A percentile compares a stretch with the other conserved stretches of the same genome.
Evolutionary conservation across 2,797 vertebrate species (phyloP).

Genomic region (Halcyon badia): DNA sequence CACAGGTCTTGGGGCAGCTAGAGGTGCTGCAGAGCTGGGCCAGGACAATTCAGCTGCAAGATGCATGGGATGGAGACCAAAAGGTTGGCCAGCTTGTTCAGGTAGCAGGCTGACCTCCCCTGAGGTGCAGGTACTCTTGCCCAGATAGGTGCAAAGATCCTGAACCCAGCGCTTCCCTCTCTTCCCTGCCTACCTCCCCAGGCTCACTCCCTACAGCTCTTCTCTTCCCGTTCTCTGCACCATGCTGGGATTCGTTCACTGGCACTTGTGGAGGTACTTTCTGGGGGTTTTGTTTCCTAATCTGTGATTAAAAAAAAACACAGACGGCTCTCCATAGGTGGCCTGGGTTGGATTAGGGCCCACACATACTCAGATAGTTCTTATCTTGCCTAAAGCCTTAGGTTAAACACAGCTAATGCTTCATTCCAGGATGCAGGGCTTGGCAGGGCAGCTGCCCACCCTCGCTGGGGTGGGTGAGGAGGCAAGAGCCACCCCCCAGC

Average conservation of each 20-base stretch:
- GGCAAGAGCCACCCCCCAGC: not conserved
- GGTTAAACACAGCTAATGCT: fast-evolving
- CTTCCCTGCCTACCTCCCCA: not conserved
- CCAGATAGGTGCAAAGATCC: not conserved
- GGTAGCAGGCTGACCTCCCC: not conserved
- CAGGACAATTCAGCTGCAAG: not conserved
- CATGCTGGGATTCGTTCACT: not conserved
- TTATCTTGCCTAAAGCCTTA: not conserved
- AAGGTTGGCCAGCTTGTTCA: not conserved
- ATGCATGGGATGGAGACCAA: not conserved
- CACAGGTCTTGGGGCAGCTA: not conserved
- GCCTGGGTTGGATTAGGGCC: not conserved
- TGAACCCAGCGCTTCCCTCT: not conserved
- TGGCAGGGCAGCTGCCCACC: not conserved
- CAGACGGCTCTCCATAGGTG: not conserved
- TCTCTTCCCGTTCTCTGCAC: not conserved
- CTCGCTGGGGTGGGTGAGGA: fast-evolving
- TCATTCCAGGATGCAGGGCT: not conserved
- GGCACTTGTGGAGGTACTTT: not conserved
- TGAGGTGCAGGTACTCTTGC: not conserved
- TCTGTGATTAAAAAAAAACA: not conserved
- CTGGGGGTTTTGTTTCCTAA: not conserved
- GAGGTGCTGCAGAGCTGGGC: not conserved
- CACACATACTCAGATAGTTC: fast-evolving
- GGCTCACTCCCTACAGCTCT: not conserved